A percentile compares a stretch with the other conserved stretches of the same genome.
phyloP scores from a whole-genome alignment of 2,113 vertebrate genomes.

The Sarotherodon lohbergeri region DNA sequence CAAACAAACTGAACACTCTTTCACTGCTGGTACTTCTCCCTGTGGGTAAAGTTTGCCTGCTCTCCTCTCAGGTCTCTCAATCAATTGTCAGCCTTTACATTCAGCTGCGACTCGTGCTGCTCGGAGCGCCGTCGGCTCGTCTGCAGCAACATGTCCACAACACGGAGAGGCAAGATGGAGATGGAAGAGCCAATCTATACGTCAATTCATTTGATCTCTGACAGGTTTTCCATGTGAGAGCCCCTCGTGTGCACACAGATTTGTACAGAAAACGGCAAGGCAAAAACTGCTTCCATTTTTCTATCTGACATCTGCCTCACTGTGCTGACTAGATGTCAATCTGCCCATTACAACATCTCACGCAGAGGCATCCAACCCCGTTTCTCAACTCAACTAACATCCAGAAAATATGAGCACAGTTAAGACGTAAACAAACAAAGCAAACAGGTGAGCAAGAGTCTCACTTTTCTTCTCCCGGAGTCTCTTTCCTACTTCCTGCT shows the following conservation, averaged over 20 bases:
- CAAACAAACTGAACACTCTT: neutral
- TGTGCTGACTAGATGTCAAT: neutral
- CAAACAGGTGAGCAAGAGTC: constrained; percentile 45
- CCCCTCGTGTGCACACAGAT: neutral
- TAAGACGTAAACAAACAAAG: constrained; percentile 1
- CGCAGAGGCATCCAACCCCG: neutral
- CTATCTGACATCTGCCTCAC: neutral
- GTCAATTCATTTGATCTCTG: constrained; percentile 1
- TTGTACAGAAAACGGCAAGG: neutral
- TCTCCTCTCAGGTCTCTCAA: constrained; percentile 9
- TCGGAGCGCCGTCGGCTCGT: neutral
- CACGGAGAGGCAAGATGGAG: constrained; percentile 10
- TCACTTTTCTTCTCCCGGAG: neutral
- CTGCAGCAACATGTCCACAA: constrained; percentile 50
- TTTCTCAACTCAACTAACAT: neutral
- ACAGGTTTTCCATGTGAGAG: neutral
- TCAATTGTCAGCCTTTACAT: constrained; percentile 9
- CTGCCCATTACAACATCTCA: neutral
- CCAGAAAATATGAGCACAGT: neutral
- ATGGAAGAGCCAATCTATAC: constrained; percentile 26
- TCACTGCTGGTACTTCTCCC: neutral
- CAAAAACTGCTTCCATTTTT: constrained; percentile 18
- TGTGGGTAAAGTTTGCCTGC: neutral
- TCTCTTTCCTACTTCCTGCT: neutral
- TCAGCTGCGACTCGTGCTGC: neutral